Conservation (phyloP, 1,140 invertebrate genomes). For the Coelopa frigida region DNA sequence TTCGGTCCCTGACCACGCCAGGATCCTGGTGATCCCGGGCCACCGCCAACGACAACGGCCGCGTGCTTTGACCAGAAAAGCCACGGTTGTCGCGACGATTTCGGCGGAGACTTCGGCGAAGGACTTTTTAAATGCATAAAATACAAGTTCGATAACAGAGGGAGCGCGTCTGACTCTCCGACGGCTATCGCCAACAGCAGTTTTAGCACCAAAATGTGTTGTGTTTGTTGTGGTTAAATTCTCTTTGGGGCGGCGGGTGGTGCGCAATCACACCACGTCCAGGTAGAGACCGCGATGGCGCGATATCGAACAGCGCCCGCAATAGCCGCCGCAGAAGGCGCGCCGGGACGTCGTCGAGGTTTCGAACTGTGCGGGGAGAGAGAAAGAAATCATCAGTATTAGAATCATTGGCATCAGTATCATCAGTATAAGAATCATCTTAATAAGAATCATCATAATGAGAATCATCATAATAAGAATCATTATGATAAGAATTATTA, state of each 20-base stretch:
- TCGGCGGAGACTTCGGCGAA: too few species aligned
- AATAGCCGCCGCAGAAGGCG: conserved; percentile 40
- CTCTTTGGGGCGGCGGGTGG: background rate
- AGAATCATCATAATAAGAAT: too few species aligned
- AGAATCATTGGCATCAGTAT: background rate
- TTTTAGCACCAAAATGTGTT: conserved; percentile 11
- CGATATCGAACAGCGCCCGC: conserved; percentile 35
- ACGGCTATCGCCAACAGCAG: conserved; percentile 7
- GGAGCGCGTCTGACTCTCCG: too few species aligned
- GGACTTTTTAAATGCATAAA: conserved; percentile 12
- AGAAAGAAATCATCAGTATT: background rate
- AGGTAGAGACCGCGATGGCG: conserved; percentile 29
- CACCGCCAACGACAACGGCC: too few species aligned
- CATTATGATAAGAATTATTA: too few species aligned
- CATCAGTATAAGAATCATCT: background rate
- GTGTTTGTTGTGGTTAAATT: background rate
- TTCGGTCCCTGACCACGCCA: too few species aligned
- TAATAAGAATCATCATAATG: too few species aligned
- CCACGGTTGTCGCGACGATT: too few species aligned
- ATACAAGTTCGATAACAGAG: conserved; percentile 9
- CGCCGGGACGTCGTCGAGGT: conserved; percentile 21
- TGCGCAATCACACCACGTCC: conserved; percentile 21
- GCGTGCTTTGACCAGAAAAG: too few species aligned
- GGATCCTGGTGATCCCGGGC: too few species aligned
- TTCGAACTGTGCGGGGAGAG: conserved; percentile 22